These are phyloP conservation scores for Mythimna vitellina DNA, from an alignment of 2,888 invertebrate species.

Conservation along the genomic window DNA sequence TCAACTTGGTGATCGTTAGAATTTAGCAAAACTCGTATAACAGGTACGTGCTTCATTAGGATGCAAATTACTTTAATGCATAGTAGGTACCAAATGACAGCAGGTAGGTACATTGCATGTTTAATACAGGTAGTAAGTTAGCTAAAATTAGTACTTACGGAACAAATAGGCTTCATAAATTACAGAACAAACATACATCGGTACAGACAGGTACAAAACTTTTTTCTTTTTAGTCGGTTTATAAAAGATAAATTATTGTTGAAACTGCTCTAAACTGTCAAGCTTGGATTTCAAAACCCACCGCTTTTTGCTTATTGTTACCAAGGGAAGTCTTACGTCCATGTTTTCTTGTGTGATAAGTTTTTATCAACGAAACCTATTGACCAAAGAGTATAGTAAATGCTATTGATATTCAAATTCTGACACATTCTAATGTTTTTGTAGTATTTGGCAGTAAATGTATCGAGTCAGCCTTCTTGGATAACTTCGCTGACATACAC, in stretches of 20 bases:
- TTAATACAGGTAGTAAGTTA: background rate
- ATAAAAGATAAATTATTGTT: background rate
- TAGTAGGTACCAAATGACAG: background rate
- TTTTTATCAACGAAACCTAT: too few relatives aligned
- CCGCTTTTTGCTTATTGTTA: too few relatives aligned
- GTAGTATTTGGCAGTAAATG: too few relatives aligned
- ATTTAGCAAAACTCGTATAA: constrained; percentile 30
- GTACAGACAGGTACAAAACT: too few relatives aligned
- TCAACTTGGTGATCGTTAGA: constrained; percentile 18
- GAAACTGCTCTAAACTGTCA: background rate
- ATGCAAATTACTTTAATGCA: constrained; percentile 34
- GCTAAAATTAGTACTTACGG: background rate
- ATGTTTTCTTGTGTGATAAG: too few relatives aligned
- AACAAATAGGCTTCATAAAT: background rate
- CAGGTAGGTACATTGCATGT: background rate
- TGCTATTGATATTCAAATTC: too few relatives aligned
- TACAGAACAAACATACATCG: background rate
- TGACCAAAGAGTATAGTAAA: too few relatives aligned
- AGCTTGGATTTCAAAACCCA: too few relatives aligned
- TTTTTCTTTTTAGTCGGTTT: background rate
- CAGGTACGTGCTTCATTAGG: constrained; percentile 23
- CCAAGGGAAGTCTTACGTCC: too few relatives aligned
- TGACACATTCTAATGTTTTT: too few relatives aligned
- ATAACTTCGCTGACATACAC: too few relatives aligned
- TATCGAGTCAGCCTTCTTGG: too few relatives aligned